A percentile compares a stretch with the other conserved stretches of the same genome.
Conservation (phyloP, 2,113 vertebrate genomes). For the Syrrhaptes paradoxus region DNA sequence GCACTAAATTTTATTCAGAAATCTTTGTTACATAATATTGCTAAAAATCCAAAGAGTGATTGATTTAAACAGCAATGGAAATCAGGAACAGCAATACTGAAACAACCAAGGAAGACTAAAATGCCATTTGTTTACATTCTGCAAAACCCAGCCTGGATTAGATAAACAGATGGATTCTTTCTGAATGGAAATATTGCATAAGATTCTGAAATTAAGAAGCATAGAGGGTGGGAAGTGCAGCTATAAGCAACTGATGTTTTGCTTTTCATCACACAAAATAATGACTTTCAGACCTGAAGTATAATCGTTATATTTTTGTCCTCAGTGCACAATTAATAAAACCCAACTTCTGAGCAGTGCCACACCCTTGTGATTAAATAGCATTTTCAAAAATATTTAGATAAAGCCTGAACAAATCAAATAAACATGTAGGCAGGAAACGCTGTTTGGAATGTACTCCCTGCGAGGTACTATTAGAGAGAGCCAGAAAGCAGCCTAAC, state of each 20-base stretch:
- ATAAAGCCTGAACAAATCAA: constrained; percentile 62
- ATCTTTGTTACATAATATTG: constrained; percentile 31
- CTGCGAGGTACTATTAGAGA: neutral
- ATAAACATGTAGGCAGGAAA: constrained; percentile 69
- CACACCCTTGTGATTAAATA: constrained; percentile 69
- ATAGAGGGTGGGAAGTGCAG: constrained; percentile 7
- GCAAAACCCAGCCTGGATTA: constrained; percentile 29
- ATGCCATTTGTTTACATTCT: constrained; percentile 72
- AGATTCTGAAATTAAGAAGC: constrained; percentile 22
- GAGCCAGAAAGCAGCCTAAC: constrained; percentile 58
- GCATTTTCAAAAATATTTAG: constrained; percentile 57
- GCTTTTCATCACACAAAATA: constrained; percentile 17
- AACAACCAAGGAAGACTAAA: constrained; percentile 31
- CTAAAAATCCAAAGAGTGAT: constrained; percentile 25
- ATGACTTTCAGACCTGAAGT: neutral
- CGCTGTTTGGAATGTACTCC: constrained; percentile 38
- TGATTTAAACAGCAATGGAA: constrained; percentile 17
- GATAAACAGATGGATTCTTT: constrained; percentile 28
- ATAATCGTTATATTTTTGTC: constrained; percentile 14
- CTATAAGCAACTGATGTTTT: constrained; percentile 28
- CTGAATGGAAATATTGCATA: constrained; percentile 26
- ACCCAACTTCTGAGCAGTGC: constrained; percentile 50
- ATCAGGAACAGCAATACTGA: constrained; percentile 8
- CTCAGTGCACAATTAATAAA: constrained; percentile 37
- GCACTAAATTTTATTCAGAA: constrained; percentile 1